A percentile compares a stretch with the other conserved stretches of the same genome.
These are phyloP conservation scores for Apeltes quadracus DNA, from an alignment of 2,113 vertebrate genomes.

Conservation along the genomic window DNA sequence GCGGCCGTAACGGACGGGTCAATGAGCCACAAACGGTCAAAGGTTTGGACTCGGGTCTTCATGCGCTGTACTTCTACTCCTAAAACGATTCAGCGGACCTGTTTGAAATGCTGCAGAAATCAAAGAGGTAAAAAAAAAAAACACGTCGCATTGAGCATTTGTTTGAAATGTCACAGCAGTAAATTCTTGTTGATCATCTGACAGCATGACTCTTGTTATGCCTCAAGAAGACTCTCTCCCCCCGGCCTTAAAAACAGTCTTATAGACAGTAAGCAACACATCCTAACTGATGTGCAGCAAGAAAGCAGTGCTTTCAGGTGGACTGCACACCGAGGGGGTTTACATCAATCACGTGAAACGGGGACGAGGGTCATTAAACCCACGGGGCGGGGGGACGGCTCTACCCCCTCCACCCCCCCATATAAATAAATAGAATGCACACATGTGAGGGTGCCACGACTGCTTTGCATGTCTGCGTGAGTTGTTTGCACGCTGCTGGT, in stretches of 20 bases:
- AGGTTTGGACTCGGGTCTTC: no score
- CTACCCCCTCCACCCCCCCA: no score
- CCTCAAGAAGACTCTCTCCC: not conserved
- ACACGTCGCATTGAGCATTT: no score
- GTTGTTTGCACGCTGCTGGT: slow-evolving; percentile 1
- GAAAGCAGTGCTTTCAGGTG: not conserved
- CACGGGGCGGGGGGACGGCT: no score
- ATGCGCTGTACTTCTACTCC: no score
- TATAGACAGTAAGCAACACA: not conserved
- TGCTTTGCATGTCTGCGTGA: slow-evolving; percentile 38
- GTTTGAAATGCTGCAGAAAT: not conserved
- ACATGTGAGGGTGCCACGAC: not conserved
- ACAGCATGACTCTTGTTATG: not conserved
- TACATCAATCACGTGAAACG: slow-evolving; percentile 40
- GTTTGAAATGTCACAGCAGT: not conserved
- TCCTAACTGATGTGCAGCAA: not conserved
- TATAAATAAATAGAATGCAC: no score
- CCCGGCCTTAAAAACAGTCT: not conserved
- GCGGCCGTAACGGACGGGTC: not conserved
- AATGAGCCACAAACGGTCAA: no score
- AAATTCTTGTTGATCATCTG: not conserved
- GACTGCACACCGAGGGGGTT: slow-evolving; percentile 15
- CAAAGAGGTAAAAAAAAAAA: not conserved
- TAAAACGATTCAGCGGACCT: not conserved
- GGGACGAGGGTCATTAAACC: no score